Conservation (phyloP, 2,113 vertebrate species). For the Turnix velox region DNA sequence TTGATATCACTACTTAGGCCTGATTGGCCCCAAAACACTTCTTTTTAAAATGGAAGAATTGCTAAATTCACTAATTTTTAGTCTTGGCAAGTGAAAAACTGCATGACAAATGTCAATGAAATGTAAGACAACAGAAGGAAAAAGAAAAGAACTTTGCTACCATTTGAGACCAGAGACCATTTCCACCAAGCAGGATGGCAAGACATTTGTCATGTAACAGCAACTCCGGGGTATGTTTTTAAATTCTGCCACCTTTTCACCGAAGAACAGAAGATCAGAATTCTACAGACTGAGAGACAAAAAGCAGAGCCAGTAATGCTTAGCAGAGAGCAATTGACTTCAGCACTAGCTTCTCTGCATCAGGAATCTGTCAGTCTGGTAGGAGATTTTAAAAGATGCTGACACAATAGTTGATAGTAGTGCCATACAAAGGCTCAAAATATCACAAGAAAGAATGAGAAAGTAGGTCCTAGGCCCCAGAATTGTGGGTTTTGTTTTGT, state of each 20-base stretch:
- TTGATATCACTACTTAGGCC: background rate
- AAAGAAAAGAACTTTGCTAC: background rate
- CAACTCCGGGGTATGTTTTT: background rate
- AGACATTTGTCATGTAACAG: constrained; percentile 17
- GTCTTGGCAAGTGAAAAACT: background rate
- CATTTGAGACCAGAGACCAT: background rate
- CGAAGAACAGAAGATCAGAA: constrained; percentile 22
- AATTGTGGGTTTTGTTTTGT: background rate
- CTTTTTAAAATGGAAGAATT: background rate
- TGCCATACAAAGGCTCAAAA: background rate
- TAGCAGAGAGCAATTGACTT: constrained; percentile 52
- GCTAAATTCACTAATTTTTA: background rate
- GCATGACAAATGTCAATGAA: background rate
- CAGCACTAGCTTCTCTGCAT: constrained; percentile 30
- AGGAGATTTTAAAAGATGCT: constrained; percentile 18
- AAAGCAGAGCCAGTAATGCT: constrained; percentile 45
- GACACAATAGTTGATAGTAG: constrained; percentile 26
- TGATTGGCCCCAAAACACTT: background rate
- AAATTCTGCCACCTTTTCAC: constrained; percentile 7
- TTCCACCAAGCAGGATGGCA: background rate
- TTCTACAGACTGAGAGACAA: constrained; percentile 30
- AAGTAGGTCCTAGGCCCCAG: background rate
- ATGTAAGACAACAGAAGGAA: background rate
- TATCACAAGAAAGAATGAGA: background rate
- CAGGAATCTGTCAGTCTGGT: constrained; percentile 27